These are phyloP conservation scores for Heterochromis multidens DNA, from an alignment of 2,113 vertebrate genomes.

Conservation along the genomic window DNA sequence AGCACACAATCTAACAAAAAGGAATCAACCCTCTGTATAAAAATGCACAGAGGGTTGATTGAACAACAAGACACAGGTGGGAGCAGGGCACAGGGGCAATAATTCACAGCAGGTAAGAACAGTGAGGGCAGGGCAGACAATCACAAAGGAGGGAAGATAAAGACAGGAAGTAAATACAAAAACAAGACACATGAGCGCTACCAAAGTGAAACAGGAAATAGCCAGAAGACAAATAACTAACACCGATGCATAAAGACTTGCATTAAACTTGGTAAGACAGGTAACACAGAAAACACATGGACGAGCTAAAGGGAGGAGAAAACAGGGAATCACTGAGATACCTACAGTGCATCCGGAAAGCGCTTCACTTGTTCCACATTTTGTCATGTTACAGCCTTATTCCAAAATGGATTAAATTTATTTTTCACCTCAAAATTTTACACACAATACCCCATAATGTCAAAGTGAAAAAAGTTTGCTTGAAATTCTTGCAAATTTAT, in stretches of 20 bases:
- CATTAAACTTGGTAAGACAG: neutral
- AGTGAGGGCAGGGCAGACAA: too few relatives aligned
- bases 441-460: too few relatives aligned
- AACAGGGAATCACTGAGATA: neutral
- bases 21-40: neutral
- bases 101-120: neutral
- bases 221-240: neutral
- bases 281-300: rapidly evolving
- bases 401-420: too few relatives aligned
- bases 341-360: too few relatives aligned
- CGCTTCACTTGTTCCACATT: too few relatives aligned
- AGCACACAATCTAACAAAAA: rapidly evolving
- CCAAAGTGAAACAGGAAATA: neutral
- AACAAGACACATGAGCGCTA: neutral
- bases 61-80: neutral
- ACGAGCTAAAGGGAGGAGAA: neutral
- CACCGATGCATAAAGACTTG: neutral
- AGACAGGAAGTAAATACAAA: neutral
- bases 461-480: too few relatives aligned
- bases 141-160: neutral
- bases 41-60: neutral
- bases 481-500: too few relatives aligned
- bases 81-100: neutral
- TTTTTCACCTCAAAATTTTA: too few relatives aligned
- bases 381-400: too few relatives aligned